A percentile compares a stretch with the other conserved stretches of the same genome.
These are phyloP conservation scores for Pseudachorutes palmiensis DNA, from an alignment of 1,140 invertebrate genomes.

Conservation along the genomic window DNA sequence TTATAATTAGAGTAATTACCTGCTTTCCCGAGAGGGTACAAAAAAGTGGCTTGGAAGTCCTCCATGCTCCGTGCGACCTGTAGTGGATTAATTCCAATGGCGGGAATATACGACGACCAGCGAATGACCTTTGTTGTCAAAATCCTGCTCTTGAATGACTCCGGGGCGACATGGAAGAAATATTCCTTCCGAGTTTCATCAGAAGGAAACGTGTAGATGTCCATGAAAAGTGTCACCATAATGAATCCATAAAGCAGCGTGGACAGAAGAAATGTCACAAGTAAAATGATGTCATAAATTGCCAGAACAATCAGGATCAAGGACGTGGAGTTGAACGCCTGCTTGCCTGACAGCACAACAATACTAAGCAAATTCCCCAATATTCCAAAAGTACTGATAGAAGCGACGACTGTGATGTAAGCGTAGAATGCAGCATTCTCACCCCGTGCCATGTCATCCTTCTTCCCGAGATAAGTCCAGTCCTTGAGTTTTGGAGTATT, in stretches of 20 bases:
- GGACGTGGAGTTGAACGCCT: not conserved
- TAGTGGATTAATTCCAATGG: not conserved
- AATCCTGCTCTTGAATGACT: not conserved
- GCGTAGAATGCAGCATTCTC: not conserved
- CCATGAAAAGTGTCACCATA: not conserved
- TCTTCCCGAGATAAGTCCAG: not conserved
- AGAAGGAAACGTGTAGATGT: not conserved
- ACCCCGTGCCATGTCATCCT: not conserved
- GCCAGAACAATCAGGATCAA: not conserved
- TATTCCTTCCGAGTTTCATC: not conserved
- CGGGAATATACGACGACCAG: not conserved
- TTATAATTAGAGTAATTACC: too few species aligned
- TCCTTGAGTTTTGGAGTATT: not conserved
- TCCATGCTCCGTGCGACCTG: not conserved
- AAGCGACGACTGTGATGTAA: not conserved
- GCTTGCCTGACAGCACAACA: not conserved
- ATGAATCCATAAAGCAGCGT: not conserved
- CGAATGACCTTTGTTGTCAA: not conserved
- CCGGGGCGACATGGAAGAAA: not conserved
- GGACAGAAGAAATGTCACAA: not conserved
- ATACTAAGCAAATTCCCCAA: not conserved
- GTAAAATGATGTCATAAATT: not conserved
- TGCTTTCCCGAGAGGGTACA: not conserved
- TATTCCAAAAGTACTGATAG: not conserved
- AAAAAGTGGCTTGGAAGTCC: not conserved